These are phyloP conservation scores for Caenorhabditis briggsae DNA, from an alignment of 1,140 invertebrate species.

Conservation along the genomic window DNA sequence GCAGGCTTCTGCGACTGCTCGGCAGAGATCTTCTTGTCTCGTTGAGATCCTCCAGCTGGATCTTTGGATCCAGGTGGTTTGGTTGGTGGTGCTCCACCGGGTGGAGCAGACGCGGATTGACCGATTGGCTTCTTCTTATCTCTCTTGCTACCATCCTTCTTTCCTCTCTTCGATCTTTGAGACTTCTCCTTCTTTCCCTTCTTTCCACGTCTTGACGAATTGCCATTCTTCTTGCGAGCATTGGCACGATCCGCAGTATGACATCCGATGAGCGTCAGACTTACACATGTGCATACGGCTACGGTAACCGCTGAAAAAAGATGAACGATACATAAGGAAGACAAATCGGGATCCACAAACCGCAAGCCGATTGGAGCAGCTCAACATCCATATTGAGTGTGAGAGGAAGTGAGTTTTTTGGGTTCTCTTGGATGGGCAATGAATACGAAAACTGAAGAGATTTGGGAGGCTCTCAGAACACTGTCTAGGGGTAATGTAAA, in stretches of 20 bases:
- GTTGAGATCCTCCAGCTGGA: conserved; percentile 15
- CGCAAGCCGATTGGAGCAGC: conserved; percentile 12
- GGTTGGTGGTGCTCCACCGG: background rate
- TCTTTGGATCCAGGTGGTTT: conserved; percentile 15
- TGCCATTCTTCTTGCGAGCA: background rate
- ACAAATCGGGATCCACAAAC: background rate
- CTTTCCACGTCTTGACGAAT: background rate
- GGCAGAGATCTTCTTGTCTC: background rate
- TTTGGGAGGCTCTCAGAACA: too few relatives aligned
- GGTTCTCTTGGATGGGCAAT: conserved; percentile 13
- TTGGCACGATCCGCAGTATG: conserved; percentile 4
- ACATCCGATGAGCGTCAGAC: conserved; percentile 7
- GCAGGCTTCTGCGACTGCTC: conserved; percentile 2
- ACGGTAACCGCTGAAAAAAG: background rate
- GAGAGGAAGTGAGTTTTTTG: background rate
- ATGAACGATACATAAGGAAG: background rate
- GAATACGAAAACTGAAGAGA: background rate
- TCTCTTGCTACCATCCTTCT: background rate
- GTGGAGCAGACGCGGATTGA: background rate
- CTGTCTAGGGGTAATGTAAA: too few relatives aligned
- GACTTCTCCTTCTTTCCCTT: conserved; percentile 1
- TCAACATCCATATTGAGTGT: conserved; percentile 17
- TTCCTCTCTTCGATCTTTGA: conserved; percentile 22
- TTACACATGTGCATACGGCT: background rate
- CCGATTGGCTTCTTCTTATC: background rate